Base-by-base conservation (phyloP, 2,113 vertebrate species). In the Tachuris rubrigastra region DNA sequence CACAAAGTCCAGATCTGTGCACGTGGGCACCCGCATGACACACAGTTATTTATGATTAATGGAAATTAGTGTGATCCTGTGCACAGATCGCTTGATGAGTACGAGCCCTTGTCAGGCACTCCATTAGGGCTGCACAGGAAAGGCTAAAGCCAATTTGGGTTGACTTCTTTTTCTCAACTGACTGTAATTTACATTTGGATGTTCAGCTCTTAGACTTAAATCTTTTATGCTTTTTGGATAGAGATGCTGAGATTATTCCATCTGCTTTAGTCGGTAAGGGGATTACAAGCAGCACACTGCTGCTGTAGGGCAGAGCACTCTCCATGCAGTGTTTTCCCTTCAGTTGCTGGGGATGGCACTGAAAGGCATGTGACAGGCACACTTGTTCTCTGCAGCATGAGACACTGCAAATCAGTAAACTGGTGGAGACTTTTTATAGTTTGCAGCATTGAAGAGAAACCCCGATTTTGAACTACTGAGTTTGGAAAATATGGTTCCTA, bases 161-260 rank as follows among this genome's bases (percentile, higher is more conserved):
- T 58, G 44, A 60, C n/a, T 90, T 75, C 8, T 83, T 73, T 63
- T 72, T 72, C 68, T 92, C 83, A 78, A 0, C 12, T 63, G 55
- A 52, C 55, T 85, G 3, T 60, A 72, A 78, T 52, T 89, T 66
- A n/a, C n/a, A 39, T 82, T 52, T 68, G 81, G 44, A 49, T 62
- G 28, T 83, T 78, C 39, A 89, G 31, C 60, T 78, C 93, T 96
- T 47, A 52, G 35, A 53, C 31, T 75, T 77, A 39, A 73, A 75
- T 86, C 33, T 78, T 78, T 67, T 44, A 55, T 11, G 25, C 31
- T 68, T 92, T 88, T 71, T 89, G 49, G 78, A 50, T 30, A 78
- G 58, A 69, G 59, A 59, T 21, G 46, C 39, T 81, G 85, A 58
- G 68, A 86, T 72, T 0, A 77, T 60, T 91, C 50, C 47, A 80